Evolutionary conservation across 2,888 invertebrate genomes (phyloP).

Genomic region (Vandiemenella viatica): DNA sequence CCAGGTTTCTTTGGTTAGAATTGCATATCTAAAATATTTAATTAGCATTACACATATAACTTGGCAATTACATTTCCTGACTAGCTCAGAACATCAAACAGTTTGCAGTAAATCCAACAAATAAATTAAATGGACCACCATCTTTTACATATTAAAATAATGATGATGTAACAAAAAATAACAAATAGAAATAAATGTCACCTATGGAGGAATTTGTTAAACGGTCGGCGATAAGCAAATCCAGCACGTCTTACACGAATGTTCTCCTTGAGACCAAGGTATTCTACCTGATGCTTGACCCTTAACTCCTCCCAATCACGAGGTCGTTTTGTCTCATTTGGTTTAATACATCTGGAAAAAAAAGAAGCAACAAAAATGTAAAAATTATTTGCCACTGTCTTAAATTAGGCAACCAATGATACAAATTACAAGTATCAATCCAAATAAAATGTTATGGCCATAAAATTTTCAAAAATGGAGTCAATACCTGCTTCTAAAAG

Average conservation of each 20-base stretch:
- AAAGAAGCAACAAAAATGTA: no score
- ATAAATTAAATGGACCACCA: no score
- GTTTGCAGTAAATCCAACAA: no score
- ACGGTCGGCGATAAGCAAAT: slow-evolving; percentile 46
- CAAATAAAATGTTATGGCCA: no score
- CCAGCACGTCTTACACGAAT: slow-evolving; percentile 50
- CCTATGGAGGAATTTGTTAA: slow-evolving; percentile 42
- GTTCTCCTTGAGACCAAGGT: slow-evolving; percentile 51
- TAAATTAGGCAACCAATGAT: no score
- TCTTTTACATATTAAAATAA: neutral
- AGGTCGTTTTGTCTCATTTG: slow-evolving; percentile 49
- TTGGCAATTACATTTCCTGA: no score
- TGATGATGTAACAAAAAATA: slow-evolving; percentile 1
- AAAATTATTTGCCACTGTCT: no score
- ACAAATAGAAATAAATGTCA: slow-evolving; percentile 18
- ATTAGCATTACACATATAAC: no score
- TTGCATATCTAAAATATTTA: slow-evolving; percentile 37
- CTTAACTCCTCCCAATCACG: slow-evolving; percentile 47
- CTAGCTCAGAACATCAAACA: no score
- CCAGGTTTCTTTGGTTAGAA: slow-evolving; percentile 47
- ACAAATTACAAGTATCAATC: no score
- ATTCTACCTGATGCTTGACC: slow-evolving; percentile 50
- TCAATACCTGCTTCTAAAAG: no score
- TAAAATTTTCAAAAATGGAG: no score
- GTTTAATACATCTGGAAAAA: slow-evolving; percentile 42